phyloP scores from a whole-genome alignment of 2,797 vertebrate species.

The Benthosema pterotum region DNA sequence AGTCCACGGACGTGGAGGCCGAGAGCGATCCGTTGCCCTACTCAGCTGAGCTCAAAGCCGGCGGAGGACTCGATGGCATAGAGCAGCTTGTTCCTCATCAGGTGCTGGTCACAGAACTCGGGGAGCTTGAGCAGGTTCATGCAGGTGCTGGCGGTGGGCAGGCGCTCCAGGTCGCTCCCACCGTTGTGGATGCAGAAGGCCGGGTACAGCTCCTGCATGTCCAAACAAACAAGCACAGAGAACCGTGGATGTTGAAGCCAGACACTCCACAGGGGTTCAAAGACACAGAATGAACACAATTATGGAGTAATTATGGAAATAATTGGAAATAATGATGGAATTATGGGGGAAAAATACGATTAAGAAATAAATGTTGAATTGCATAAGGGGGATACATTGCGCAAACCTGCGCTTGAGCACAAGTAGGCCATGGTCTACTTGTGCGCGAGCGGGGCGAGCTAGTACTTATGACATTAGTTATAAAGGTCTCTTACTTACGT shows the following conservation, averaged over 20 bases:
- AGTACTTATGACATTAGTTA: no score
- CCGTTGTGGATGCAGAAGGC: conserved; percentile 99
- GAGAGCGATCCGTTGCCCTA: conserved; percentile 25
- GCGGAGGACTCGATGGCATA: conserved; percentile 98
- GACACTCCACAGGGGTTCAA: conserved; percentile 1
- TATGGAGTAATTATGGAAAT: conserved; percentile 7
- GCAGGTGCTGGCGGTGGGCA: conserved; percentile 98
- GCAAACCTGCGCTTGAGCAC: no score
- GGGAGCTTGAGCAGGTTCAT: conserved; percentile 99
- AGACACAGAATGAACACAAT: neutral
- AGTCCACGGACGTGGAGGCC: conserved; percentile 37
- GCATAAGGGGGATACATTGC: conserved; percentile 61
- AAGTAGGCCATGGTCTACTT: no score
- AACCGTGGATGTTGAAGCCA: neutral
- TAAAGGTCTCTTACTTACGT: no score
- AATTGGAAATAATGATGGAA: no score
- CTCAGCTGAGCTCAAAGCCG: conserved; percentile 98
- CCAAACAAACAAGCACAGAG: neutral
- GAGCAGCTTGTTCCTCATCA: conserved; percentile 95
- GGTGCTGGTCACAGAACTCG: conserved; percentile 91
- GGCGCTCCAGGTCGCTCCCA: conserved; percentile 92
- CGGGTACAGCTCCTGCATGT: conserved; percentile 91
- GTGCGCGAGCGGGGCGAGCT: no score
- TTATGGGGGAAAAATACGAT: conserved; percentile 47
- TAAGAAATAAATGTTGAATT: conserved; percentile 65